These are phyloP conservation scores for Anoplius nigerrimus DNA, from an alignment of 2,888 invertebrate genomes.

Conservation along the genomic window DNA sequence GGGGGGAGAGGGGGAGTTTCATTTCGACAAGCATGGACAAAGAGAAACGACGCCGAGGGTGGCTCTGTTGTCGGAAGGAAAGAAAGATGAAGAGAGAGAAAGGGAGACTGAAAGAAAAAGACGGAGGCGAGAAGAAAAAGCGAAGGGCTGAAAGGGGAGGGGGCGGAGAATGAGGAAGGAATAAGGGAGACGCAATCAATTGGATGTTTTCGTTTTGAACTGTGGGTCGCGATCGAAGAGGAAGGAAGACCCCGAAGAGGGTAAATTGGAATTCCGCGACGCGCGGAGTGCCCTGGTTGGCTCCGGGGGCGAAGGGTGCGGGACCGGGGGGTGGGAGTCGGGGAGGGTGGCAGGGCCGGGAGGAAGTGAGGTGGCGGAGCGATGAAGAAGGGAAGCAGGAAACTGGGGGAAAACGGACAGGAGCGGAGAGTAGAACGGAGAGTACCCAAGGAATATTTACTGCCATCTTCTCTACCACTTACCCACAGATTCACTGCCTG, in stretches of 20 bases:
- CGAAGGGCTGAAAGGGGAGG: slow-evolving; percentile 27
- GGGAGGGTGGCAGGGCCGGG: slow-evolving; percentile 13
- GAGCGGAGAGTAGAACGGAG: slow-evolving; percentile 26
- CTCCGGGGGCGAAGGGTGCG: slow-evolving; percentile 51
- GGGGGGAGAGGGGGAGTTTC: slow-evolving; percentile 4
- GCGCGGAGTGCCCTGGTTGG: slow-evolving; percentile 59
- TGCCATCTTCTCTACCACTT: slow-evolving; percentile 74
- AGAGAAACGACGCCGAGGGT: too few relatives aligned
- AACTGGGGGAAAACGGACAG: slow-evolving; percentile 37
- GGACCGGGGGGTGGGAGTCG: slow-evolving; percentile 31
- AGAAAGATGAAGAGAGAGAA: neutral
- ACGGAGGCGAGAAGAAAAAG: slow-evolving; percentile 13
- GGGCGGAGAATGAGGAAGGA: slow-evolving; percentile 14
- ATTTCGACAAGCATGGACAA: slow-evolving; percentile 7
- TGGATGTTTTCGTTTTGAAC: slow-evolving; percentile 68
- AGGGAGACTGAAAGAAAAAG: slow-evolving; percentile 14
- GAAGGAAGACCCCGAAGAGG: slow-evolving; percentile 44
- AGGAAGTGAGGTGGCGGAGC: neutral
- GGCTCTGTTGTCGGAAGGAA: neutral
- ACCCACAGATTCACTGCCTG: slow-evolving; percentile 74
- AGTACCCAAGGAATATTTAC: slow-evolving; percentile 71
- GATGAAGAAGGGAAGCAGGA: slow-evolving; percentile 14
- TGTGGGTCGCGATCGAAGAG: slow-evolving; percentile 43
- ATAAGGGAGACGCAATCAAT: slow-evolving; percentile 61
- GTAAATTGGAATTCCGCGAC: slow-evolving; percentile 60